Conservation (phyloP, 2,113 vertebrate species). For the Ariopsis seemanni region DNA sequence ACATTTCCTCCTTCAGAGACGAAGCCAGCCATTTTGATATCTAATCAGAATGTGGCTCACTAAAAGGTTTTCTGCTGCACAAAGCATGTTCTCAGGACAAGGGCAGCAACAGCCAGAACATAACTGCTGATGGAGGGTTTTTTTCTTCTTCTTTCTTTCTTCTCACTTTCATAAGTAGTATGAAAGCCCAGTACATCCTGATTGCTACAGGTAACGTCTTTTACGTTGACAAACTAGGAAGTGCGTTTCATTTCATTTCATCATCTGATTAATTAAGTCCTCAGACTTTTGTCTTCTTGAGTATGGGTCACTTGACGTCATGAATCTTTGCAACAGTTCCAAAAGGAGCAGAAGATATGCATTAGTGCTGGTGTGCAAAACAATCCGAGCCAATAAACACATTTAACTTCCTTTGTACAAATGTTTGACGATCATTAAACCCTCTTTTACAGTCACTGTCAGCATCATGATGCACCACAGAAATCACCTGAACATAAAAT, state of each 20-base stretch:
- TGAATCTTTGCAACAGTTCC: background rate
- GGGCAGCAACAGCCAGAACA: background rate
- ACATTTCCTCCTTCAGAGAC: background rate
- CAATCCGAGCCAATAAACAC: background rate
- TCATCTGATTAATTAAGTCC: conserved; percentile 6
- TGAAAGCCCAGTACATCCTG: background rate
- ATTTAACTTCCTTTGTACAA: background rate
- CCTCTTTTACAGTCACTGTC: background rate
- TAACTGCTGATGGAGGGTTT: background rate
- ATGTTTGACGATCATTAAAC: background rate
- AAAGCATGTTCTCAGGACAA: background rate
- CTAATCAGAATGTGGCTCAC: background rate
- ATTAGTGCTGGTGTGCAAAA: background rate
- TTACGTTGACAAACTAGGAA: background rate
- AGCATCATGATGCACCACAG: background rate
- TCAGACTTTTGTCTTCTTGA: conserved; percentile 49
- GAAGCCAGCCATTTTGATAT: background rate
- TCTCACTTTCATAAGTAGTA: background rate
- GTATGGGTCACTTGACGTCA: background rate
- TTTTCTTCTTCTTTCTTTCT: background rate
- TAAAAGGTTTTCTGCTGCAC: background rate
- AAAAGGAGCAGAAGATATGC: background rate
- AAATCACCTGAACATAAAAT: background rate
- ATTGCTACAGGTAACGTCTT: background rate
- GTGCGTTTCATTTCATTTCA: background rate